These are phyloP conservation scores for Sinopyrophorus schimmeli DNA, from an alignment of 2,888 invertebrate genomes.

Conservation along the genomic window DNA sequence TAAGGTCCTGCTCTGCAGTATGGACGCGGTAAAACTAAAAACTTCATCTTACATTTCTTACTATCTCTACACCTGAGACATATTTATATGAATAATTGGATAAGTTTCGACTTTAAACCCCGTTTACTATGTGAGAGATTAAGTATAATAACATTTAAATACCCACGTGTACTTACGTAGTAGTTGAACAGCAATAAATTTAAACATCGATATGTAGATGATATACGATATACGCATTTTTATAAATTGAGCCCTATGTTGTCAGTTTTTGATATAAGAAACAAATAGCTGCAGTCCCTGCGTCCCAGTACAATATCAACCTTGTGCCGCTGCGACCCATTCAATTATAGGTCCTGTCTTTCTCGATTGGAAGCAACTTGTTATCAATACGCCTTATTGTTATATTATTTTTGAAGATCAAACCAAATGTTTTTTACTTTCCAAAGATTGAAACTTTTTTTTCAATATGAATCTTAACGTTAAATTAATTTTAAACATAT, in stretches of 20 bases:
- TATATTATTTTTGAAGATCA: slow-evolving; percentile 23
- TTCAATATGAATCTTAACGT: no score
- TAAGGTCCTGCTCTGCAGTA: slow-evolving; percentile 44
- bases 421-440: no score
- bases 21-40: slow-evolving; percentile 43
- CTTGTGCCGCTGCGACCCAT: slow-evolving; percentile 38
- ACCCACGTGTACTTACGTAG: not conserved
- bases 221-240: slow-evolving; percentile 12
- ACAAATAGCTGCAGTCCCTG: slow-evolving; percentile 52
- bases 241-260: slow-evolving; percentile 35
- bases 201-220: slow-evolving; percentile 14
- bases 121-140: slow-evolving; percentile 16
- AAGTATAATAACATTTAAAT: not conserved
- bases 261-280: slow-evolving; percentile 45
- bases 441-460: no score
- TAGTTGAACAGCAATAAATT: slow-evolving; percentile 9
- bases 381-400: slow-evolving; percentile 43
- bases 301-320: slow-evolving; percentile 54
- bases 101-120: slow-evolving; percentile 37
- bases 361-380: slow-evolving; percentile 34
- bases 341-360: slow-evolving; percentile 39
- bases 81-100: slow-evolving; percentile 50
- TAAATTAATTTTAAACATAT: no score
- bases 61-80: slow-evolving; percentile 50
- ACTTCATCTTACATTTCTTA: slow-evolving; percentile 44